These are phyloP conservation scores for Microcebus jonahi DNA, from an alignment of 2,113 vertebrate genomes.

Conservation along the genomic window DNA sequence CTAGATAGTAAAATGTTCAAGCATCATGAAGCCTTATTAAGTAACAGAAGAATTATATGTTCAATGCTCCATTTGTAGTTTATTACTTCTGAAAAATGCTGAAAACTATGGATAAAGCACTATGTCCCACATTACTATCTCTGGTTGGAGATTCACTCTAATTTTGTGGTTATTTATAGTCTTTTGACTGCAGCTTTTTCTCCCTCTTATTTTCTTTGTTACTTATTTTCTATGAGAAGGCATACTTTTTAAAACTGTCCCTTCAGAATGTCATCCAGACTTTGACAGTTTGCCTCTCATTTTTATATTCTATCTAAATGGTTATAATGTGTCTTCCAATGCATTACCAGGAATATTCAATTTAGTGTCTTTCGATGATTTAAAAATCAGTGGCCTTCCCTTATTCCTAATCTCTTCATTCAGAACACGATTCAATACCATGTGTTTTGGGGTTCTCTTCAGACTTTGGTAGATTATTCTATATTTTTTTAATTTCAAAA, in stretches of 20 bases:
- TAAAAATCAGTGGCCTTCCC: neutral
- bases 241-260: conserved; percentile 28
- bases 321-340: neutral
- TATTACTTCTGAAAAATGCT: neutral
- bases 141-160: neutral
- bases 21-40: neutral
- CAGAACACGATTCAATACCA: neutral
- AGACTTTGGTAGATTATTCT: neutral
- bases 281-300: conserved; percentile 11
- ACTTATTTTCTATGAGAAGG: neutral
- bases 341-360: neutral
- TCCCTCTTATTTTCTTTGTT: neutral
- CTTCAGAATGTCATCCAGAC: conserved; percentile 8
- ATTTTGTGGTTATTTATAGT: conserved; percentile 4
- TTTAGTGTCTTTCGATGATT: conserved; percentile 4
- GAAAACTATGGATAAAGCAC: neutral
- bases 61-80: neutral
- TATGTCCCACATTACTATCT: neutral
- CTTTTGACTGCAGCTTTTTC: neutral
- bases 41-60: neutral
- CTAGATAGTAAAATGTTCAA: neutral
- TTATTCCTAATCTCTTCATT: neutral
- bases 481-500: neutral
- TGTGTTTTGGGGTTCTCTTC: neutral
- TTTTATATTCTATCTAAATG: conserved; percentile 38